These are phyloP conservation scores for Dasysyrphus tricinctus DNA, from an alignment of 2,888 invertebrate species.

Conservation along the genomic window DNA sequence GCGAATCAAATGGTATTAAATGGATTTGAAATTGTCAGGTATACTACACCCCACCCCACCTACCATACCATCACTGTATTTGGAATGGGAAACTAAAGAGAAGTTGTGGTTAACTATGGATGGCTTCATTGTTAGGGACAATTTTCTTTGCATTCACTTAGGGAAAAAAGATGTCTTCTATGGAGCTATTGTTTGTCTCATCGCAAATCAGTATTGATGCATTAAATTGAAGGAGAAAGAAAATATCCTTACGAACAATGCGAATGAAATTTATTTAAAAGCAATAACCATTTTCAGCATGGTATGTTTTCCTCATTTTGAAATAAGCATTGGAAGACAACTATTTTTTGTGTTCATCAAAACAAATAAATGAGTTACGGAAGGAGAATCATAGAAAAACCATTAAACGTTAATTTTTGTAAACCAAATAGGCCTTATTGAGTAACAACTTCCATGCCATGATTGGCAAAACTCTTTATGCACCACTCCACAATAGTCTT, in stretches of 20 bases:
- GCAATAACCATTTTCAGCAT: too few relatives aligned
- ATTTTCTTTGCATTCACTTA: background rate
- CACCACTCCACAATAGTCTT: too few relatives aligned
- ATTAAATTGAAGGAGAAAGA: background rate
- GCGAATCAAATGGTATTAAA: constrained; percentile 65
- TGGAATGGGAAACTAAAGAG: background rate
- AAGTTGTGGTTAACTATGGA: constrained; percentile 1
- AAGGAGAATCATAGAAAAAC: too few relatives aligned
- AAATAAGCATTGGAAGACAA: too few relatives aligned
- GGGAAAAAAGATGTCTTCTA: background rate
- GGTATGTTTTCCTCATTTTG: too few relatives aligned
- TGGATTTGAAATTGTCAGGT: constrained; percentile 62
- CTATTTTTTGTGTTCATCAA: too few relatives aligned
- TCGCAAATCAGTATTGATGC: background rate
- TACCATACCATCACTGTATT: background rate
- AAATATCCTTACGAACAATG: background rate
- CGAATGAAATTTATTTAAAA: background rate
- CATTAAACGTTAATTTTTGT: too few relatives aligned
- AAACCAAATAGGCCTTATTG: too few relatives aligned
- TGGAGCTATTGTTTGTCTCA: background rate
- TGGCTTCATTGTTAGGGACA: background rate
- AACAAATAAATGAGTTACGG: too few relatives aligned
- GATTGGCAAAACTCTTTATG: too few relatives aligned
- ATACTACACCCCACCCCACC: background rate
- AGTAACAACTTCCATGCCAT: too few relatives aligned